Evolutionary conservation across 64 coral and sea anemone species (phyloP).

Genomic region (Montipora efflorescens): DNA sequence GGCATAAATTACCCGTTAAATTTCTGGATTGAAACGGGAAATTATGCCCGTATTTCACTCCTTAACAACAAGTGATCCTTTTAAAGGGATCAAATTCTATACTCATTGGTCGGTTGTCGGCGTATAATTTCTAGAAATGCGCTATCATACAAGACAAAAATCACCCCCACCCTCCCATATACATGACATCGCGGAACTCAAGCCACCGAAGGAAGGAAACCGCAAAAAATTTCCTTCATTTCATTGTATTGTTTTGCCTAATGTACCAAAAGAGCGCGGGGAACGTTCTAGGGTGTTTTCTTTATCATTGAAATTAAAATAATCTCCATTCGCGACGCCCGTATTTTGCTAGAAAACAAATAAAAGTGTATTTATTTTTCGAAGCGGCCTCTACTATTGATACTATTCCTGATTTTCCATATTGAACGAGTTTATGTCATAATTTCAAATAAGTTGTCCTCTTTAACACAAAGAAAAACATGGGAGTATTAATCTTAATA

Average conservation of each 20-base stretch:
- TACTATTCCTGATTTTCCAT: too few relatives aligned
- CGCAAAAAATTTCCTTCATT: slow-evolving; percentile 26
- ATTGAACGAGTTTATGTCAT: neutral
- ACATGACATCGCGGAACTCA: neutral
- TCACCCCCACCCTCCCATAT: neutral
- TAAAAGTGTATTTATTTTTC: too few relatives aligned
- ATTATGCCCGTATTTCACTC: too few relatives aligned
- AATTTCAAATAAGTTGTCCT: neutral
- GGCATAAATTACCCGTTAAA: neutral
- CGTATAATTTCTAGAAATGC: too few relatives aligned
- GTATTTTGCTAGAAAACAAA: neutral
- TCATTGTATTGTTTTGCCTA: neutral
- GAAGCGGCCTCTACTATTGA: too few relatives aligned
- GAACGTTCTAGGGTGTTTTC: neutral
- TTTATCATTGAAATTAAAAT: slow-evolving; percentile 20
- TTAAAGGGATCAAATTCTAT: too few relatives aligned
- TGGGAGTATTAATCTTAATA: neutral
- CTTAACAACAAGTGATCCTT: too few relatives aligned
- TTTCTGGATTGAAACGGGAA: too few relatives aligned
- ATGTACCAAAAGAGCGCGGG: neutral
- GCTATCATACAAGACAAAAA: neutral
- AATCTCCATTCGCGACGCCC: neutral
- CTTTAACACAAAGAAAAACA: slow-evolving; percentile 6
- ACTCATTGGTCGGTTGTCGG: too few relatives aligned
- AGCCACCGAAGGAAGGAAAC: neutral